Percentiles rank a stretch among this genome's conserved stretches.
These are phyloP conservation scores for Branchinecta sandiegonensis DNA, from an alignment of 2,888 invertebrate species.

Conservation along the genomic window DNA sequence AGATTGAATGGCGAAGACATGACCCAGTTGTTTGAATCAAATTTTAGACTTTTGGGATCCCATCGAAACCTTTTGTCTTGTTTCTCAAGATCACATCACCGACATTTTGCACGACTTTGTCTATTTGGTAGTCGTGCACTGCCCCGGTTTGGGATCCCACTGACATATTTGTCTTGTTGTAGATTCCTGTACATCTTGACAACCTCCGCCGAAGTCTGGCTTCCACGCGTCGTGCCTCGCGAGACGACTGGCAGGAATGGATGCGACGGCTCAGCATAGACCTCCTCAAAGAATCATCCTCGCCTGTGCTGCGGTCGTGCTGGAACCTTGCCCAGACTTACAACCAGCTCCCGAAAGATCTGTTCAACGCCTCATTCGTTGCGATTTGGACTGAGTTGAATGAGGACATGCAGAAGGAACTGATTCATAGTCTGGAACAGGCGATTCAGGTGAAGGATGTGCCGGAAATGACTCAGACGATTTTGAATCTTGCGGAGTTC, in stretches of 20 bases:
- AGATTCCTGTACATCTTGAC: constrained; percentile 61
- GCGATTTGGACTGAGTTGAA: constrained; percentile 96
- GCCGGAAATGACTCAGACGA: constrained; percentile 88
- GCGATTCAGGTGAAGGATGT: constrained; percentile 73
- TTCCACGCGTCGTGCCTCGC: constrained; percentile 78
- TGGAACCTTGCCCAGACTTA: constrained; percentile 83
- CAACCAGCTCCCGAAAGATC: constrained; percentile 81
- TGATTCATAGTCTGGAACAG: constrained; percentile 70
- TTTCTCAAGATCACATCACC: too few species aligned
- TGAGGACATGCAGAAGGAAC: constrained; percentile 59
- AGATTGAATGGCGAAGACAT: too few species aligned
- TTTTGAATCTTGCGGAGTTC: constrained; percentile 93
- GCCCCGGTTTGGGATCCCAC: too few species aligned
- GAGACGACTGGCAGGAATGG: constrained; percentile 99
- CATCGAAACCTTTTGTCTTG: too few species aligned
- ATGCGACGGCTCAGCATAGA: constrained; percentile 78
- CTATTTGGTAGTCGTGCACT: too few species aligned
- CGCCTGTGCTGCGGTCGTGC: constrained; percentile 83
- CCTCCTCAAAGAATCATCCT: constrained; percentile 83
- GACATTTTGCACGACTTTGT: too few species aligned
- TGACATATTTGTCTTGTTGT: not conserved
- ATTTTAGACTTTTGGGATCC: too few species aligned
- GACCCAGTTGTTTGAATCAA: too few species aligned
- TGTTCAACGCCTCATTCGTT: constrained; percentile 97
- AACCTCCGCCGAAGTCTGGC: constrained; percentile 81